These are phyloP conservation scores for Sarcophaga carnaria DNA, from an alignment of 2,888 invertebrate genomes.

Conservation along the genomic window DNA sequence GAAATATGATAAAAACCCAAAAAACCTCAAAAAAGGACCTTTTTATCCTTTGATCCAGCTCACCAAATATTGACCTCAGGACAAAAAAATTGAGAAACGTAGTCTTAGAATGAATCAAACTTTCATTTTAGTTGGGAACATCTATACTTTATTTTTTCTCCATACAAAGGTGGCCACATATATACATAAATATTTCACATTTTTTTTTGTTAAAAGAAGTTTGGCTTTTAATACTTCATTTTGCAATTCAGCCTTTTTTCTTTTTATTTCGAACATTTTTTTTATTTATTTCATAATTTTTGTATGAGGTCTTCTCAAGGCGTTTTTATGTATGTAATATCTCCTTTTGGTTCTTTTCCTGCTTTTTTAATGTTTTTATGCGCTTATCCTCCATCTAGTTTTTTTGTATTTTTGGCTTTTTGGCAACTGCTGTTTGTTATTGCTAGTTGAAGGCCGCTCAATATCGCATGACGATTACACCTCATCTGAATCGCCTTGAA, in stretches of 20 bases:
- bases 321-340: background rate
- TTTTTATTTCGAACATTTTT: background rate
- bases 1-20: too few relatives aligned
- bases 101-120: too few relatives aligned
- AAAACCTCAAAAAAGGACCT: too few relatives aligned
- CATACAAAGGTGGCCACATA: too few relatives aligned
- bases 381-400: background rate
- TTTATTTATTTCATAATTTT: constrained; percentile 9
- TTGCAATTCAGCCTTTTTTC: background rate
- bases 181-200: too few relatives aligned
- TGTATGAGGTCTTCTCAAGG: background rate
- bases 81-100: too few relatives aligned
- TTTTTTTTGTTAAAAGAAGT: too few relatives aligned
- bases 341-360: background rate
- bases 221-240: too few relatives aligned
- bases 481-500: too few relatives aligned
- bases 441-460: background rate
- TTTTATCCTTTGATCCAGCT: too few relatives aligned
- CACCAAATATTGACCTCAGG: too few relatives aligned
- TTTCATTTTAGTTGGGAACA: fast-evolving
- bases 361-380: background rate
- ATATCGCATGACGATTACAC: background rate
- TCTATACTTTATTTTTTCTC: too few relatives aligned
- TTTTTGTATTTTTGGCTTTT: background rate
- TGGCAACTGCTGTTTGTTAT: background rate